Conservation (phyloP, 2,888 invertebrate species). For the Neoascia interrupta region DNA sequence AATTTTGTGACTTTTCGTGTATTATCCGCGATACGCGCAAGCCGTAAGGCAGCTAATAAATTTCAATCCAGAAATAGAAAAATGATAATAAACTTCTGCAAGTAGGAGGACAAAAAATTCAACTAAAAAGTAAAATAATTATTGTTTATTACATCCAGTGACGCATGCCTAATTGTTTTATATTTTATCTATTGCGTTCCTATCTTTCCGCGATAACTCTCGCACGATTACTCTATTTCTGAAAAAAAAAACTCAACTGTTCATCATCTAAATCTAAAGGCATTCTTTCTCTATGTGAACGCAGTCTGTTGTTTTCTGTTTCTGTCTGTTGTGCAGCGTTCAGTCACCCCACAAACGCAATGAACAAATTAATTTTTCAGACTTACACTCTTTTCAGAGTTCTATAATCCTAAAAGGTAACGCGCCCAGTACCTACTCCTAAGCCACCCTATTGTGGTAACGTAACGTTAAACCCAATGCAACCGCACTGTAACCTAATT, state of each 20-base stretch:
- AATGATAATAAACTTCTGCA: slow-evolving; percentile 23
- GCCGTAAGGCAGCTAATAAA: slow-evolving; percentile 18
- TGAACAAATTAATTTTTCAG: slow-evolving; percentile 10
- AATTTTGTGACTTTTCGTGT: background rate
- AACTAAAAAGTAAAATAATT: slow-evolving; percentile 18
- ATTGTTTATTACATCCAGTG: slow-evolving; percentile 27
- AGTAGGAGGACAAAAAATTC: background rate
- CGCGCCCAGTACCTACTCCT: no score
- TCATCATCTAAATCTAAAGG: background rate
- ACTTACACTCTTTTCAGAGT: no score
- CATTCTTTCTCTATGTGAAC: background rate
- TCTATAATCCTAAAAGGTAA: no score
- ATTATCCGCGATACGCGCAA: background rate
- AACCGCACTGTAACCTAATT: slow-evolving; percentile 41
- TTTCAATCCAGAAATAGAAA: slow-evolving; percentile 29
- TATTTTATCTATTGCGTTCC: no score
- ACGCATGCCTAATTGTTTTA: slow-evolving; percentile 2
- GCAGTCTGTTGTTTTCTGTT: background rate
- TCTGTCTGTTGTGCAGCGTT: slow-evolving; percentile 1
- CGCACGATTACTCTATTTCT: slow-evolving; percentile 5
- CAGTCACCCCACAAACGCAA: slow-evolving; percentile 36
- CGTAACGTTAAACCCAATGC: slow-evolving; percentile 10
- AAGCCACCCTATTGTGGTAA: no score
- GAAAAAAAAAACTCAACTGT: background rate
- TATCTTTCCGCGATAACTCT: slow-evolving; percentile 30